phyloP scores from a whole-genome alignment of 2,797 vertebrate genomes.

The Labroides dimidiatus region DNA sequence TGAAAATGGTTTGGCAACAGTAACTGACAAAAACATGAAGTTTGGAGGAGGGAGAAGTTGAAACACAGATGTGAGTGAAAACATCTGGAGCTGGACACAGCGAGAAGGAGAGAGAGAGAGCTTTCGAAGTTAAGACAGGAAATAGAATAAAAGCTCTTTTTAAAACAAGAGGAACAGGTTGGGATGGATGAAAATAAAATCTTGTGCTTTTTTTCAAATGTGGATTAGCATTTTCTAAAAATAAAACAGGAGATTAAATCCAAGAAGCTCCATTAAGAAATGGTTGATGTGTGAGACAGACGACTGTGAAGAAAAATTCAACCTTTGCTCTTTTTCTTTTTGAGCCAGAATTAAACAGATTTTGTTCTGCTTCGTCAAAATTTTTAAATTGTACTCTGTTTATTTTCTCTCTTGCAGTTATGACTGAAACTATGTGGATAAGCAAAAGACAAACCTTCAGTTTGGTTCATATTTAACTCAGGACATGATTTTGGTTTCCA shows the following conservation, averaged over 20 bases:
- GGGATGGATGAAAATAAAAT: constrained; percentile 22
- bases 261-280: neutral
- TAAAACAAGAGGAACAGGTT: constrained; percentile 7
- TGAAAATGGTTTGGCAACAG: constrained; percentile 54
- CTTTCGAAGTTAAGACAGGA: constrained; percentile 11
- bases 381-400: too few relatives aligned
- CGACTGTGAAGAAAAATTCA: neutral
- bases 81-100: constrained; percentile 48
- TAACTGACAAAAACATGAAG: constrained; percentile 1
- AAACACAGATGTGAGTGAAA: constrained; percentile 12
- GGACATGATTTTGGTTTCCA: too few relatives aligned
- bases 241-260: neutral
- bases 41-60: neutral
- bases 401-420: too few relatives aligned
- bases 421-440: too few relatives aligned
- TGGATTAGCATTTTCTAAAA: neutral
- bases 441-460: too few relatives aligned
- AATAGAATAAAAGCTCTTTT: constrained; percentile 22
- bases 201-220: constrained; percentile 9
- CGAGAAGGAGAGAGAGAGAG: constrained; percentile 28
- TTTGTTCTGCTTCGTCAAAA: too few relatives aligned
- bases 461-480: too few relatives aligned
- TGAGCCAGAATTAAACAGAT: too few relatives aligned
- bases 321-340: neutral
- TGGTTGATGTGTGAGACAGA: neutral